Evolutionary conservation across 2,797 vertebrate species (phyloP), one percentile per base, ranked within the genome.

Genomic region (Halcyon badia): DNA sequence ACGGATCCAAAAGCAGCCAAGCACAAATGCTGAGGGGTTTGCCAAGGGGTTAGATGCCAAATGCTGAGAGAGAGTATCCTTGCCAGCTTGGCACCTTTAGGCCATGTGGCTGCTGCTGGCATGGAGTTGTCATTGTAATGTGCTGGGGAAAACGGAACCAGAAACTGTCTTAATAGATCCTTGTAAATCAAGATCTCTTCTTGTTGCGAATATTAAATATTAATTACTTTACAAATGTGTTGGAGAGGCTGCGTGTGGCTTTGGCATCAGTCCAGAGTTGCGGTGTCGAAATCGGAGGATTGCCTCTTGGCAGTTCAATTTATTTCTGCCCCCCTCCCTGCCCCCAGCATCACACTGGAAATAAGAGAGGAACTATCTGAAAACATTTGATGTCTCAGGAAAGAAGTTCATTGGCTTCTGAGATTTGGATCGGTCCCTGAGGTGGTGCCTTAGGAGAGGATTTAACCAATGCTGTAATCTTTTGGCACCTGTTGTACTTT

Each of bases 11-110:
- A 76, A 83, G 94, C 97, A 96, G 95, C 97, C 97, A 98, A 97
- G 97, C 97, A 96, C 97, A 48, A 96, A 94, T 87, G 96, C 25
- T 44, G 92, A 51, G 96, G 92, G 28, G 22, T 91, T 91, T 95
- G 97, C 97, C 96, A 78, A 95, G 95, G 73, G 66, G 51, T 94
- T 48, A 3, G 41, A 95, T 98, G 97, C 97, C 97, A 97, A 98
- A 96, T 92, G 84, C 87, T 65, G 77, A 73, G 73, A 87, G 71
- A 57, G 92, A 87, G 56, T 71, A 95, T 97, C 96, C 91, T 76
- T 97, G 96, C 97, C 97, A 96, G 98, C 97, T 90, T 97, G 97
- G 97, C 97, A 97, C 97, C 97, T 97, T 48, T 44, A 56, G 88
- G 76, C 94, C 97, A 37, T 85, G 96, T 97, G 98, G 96, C 35